Percentiles rank a stretch among this genome's conserved stretches.
Evolutionary conservation across 2,797 vertebrate genomes (phyloP).

Genomic region (Melanotaenia maccullochi): DNA sequence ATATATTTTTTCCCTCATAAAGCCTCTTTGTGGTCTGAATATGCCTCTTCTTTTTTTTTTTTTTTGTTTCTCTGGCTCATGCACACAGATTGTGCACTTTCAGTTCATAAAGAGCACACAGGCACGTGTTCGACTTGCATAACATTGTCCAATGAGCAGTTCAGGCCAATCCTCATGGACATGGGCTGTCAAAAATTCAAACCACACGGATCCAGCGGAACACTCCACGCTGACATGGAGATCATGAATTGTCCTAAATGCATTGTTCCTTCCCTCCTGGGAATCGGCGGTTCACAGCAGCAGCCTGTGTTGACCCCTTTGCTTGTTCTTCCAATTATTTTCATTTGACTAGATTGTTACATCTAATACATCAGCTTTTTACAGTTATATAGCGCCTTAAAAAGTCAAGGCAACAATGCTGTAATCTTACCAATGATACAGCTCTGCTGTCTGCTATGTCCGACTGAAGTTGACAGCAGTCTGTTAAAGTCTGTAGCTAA

Average conservation of each 20-base stretch:
- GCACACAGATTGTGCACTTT: background rate
- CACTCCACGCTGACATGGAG: background rate
- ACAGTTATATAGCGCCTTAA: background rate
- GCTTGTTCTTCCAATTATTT: conserved; percentile 4
- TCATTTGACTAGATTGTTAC: background rate
- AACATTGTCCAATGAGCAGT: background rate
- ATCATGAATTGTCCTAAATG: background rate
- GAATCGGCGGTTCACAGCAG: conserved; percentile 3
- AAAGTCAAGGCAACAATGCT: conserved; percentile 4
- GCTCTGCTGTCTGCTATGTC: background rate
- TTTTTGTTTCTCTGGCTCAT: background rate
- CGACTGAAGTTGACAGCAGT: conserved; percentile 5
- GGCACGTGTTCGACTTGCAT: background rate
- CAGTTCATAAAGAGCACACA: background rate
- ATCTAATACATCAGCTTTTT: background rate
- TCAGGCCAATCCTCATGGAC: background rate
- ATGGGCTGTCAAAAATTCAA: background rate
- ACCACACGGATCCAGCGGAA: background rate
- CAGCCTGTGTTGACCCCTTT: background rate
- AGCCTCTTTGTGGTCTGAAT: background rate
- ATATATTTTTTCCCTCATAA: background rate
- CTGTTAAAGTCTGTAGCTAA: background rate
- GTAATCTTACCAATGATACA: conserved; percentile 11
- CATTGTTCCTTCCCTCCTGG: conserved; percentile 10
- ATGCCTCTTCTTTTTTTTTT: no score